Percentiles rank a stretch among this genome's conserved stretches.
phyloP scores from a whole-genome alignment of 1,140 invertebrate species.

The Drosophila novamexicana region DNA sequence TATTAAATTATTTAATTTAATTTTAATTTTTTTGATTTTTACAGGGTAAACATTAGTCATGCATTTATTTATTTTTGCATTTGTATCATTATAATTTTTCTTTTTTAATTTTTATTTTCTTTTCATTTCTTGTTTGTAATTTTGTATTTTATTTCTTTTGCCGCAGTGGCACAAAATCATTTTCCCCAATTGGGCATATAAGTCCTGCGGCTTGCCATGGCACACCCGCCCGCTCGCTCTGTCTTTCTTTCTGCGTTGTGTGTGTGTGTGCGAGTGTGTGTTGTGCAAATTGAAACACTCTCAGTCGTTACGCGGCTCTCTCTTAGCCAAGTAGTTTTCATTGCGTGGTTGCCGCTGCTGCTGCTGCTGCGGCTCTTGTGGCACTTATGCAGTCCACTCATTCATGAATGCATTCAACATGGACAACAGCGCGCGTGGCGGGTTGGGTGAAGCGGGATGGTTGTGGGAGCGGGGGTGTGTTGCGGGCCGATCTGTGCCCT shows the following conservation, averaged over 20 bases:
- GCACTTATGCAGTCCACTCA: slow-evolving; percentile 74
- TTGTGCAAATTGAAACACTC: slow-evolving; percentile 77
- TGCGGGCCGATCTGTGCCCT: background rate
- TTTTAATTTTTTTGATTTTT: background rate
- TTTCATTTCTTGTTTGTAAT: slow-evolving; percentile 6
- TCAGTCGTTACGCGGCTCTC: slow-evolving; percentile 53
- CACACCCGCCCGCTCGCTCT: background rate
- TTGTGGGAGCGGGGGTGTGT: slow-evolving; percentile 1
- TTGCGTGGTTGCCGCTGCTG: slow-evolving; percentile 27
- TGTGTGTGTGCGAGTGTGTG: slow-evolving; percentile 16
- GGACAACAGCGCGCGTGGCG: slow-evolving; percentile 29
- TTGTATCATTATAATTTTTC: slow-evolving; percentile 5
- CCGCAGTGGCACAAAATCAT: slow-evolving; percentile 77
- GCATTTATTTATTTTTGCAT: background rate
- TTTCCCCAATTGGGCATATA: slow-evolving; percentile 79
- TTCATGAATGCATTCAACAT: slow-evolving; percentile 81
- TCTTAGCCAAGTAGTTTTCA: slow-evolving; percentile 36
- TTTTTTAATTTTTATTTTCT: background rate
- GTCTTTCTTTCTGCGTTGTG: background rate
- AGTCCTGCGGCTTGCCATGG: slow-evolving; percentile 60
- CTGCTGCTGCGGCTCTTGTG: background rate
- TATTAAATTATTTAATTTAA: too few species aligned
- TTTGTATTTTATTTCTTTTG: slow-evolving; percentile 56
- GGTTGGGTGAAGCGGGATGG: background rate
- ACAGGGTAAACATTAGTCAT: background rate